phyloP scores from a whole-genome alignment of 2,113 vertebrate genomes.

The Cebus imitator region DNA sequence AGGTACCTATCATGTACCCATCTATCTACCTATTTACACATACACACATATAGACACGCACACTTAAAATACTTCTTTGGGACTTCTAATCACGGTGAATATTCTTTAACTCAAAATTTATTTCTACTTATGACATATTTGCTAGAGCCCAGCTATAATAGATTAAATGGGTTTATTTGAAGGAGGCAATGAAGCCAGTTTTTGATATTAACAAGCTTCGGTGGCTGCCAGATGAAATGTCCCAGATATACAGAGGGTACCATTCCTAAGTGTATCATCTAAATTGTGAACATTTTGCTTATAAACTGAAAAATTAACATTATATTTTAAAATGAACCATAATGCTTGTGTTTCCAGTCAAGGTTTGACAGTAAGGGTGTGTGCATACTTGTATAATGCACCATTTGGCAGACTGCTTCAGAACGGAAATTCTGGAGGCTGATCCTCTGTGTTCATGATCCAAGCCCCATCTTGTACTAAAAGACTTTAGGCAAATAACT shows the following conservation, averaged over 20 bases:
- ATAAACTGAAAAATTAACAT: conserved; percentile 56
- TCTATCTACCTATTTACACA: background rate
- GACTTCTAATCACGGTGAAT: conserved; percentile 24
- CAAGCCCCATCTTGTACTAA: background rate
- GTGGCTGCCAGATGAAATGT: conserved; percentile 19
- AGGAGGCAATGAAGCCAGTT: conserved; percentile 44
- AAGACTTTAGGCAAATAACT: background rate
- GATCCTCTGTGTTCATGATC: background rate
- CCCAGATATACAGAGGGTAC: conserved; percentile 41
- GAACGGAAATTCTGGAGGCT: background rate
- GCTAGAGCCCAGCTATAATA: background rate
- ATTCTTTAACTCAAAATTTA: background rate
- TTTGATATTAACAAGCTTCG: conserved; percentile 62
- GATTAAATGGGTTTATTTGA: conserved; percentile 42
- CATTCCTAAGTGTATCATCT: conserved; percentile 37
- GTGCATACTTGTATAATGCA: background rate
- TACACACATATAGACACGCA: background rate
- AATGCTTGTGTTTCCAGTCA: background rate
- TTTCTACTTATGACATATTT: background rate
- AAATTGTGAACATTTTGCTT: conserved; percentile 47
- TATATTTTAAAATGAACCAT: conserved; percentile 35
- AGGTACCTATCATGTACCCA: background rate
- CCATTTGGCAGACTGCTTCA: conserved; percentile 15
- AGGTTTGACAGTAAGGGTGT: background rate
- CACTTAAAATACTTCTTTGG: conserved; percentile 12